Evolutionary conservation across 37 sponge, comb jelly and placozoan genomes (phyloP).

Genomic region (Chondrosia reniformis): DNA sequence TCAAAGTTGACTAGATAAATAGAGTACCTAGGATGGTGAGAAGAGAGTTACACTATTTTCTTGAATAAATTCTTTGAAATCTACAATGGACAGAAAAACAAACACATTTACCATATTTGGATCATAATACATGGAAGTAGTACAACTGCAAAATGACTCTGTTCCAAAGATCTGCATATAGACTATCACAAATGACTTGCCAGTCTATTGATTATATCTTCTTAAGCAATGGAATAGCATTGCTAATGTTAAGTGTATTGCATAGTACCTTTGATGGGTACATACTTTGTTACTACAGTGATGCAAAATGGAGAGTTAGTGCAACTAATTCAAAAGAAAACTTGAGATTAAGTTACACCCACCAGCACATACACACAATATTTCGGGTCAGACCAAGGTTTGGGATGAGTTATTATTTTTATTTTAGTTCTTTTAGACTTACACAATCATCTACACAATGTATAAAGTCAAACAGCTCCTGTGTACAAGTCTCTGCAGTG

Average conservation of each 20-base stretch:
- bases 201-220: too few relatives aligned
- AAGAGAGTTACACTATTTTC: slow-evolving; percentile 33
- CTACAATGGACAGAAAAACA: slow-evolving; percentile 30
- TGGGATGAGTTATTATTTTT: too few relatives aligned
- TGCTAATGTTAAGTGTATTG: background rate
- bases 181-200: too few relatives aligned
- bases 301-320: background rate
- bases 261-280: background rate
- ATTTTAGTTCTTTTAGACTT: too few relatives aligned
- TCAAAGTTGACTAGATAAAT: too few relatives aligned
- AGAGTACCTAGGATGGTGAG: too few relatives aligned
- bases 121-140: background rate
- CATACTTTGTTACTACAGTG: background rate
- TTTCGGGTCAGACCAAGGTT: too few relatives aligned
- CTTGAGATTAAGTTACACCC: background rate
- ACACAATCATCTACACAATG: slow-evolving; percentile 91
- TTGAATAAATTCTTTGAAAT: slow-evolving; percentile 66
- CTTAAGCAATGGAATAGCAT: background rate
- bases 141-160: background rate
- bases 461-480: slow-evolving; percentile 89
- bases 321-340: background rate
- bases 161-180: background rate
- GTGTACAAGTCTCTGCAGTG: slow-evolving; percentile 77
- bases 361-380: background rate
- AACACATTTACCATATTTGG: background rate